Conservation (phyloP, 2,113 vertebrate genomes). For the Trachemys scripta region DNA sequence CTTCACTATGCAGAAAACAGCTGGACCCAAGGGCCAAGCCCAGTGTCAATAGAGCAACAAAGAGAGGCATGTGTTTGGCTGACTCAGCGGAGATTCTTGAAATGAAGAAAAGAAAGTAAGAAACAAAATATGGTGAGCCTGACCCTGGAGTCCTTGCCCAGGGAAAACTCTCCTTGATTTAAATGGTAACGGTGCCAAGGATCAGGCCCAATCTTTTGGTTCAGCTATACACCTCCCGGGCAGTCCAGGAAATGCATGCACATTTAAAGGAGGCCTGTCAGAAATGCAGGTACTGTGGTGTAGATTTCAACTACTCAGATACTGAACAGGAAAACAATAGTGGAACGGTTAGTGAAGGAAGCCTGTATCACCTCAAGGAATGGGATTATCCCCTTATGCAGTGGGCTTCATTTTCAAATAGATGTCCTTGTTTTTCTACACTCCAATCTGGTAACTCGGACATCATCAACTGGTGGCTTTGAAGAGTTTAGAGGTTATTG, state of each 20-base stretch:
- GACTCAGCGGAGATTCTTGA: background rate
- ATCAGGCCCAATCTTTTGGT: background rate
- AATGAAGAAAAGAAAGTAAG: background rate
- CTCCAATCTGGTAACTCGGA: background rate
- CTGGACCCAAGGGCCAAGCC: background rate
- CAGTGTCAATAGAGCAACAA: background rate
- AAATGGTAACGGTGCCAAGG: background rate
- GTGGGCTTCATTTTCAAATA: background rate
- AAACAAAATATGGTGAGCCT: background rate
- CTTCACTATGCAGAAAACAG: background rate
- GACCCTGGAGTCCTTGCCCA: background rate
- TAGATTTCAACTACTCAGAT: background rate
- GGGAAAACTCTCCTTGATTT: background rate
- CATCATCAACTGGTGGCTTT: constrained; percentile 26
- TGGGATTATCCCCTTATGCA: background rate
- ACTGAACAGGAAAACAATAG: background rate
- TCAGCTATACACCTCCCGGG: background rate
- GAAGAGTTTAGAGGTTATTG: background rate
- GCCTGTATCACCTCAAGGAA: background rate
- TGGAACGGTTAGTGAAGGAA: background rate
- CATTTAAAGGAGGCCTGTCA: background rate
- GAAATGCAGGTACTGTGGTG: background rate
- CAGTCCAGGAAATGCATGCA: background rate
- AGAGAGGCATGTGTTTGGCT: background rate
- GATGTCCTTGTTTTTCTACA: background rate